Evolutionary conservation across 2,888 invertebrate genomes (phyloP), one percentile per base, ranked within the genome.

Genomic region (Andrena praecox): DNA sequence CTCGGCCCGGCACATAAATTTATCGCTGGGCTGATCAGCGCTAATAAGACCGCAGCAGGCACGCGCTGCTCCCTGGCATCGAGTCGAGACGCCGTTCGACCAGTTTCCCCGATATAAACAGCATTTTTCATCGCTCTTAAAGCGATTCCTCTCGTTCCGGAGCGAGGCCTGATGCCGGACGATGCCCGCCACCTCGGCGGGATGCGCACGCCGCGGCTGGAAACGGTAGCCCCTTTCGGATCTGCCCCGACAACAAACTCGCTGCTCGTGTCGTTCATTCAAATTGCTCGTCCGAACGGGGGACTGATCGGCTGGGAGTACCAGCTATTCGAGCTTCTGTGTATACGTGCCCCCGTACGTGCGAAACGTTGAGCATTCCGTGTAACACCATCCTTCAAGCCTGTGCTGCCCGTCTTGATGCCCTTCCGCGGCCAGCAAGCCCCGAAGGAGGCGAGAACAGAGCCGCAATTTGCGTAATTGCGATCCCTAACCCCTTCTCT

Each of bases 381-480:
- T 27, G 72, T 66, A 76, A 84, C 83, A 68, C 82, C 82, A 82
- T 82, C 74, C 69, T 76, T 73, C 76, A 73, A 54, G 63, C 31
- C 27, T 12, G 71, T 4, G 68, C 79, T 66, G 64, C 64, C 50
- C 79, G 79, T 84, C 87, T 82, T 54, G 84, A 70, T 66, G 76
- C 74, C 64, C 75, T 81, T 81, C 82, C 83, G 84, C 85, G 71
- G 81, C 76, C 71, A 48, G 76, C 73, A 83, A 89, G 89, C 90
- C 90, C 42, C 89, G 87, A 80, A 88, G 90, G 87, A 91, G 91
- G 92, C 91, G 91, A 92, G 92, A 93, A 93, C 92, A 90, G 91
- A 91, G 89, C 92, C 89, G 91, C 91, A 93, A 93, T 93, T 93
- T 93, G 91, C 93, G 93, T 93, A 93, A 93, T 93, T 93, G 90